Conservation (phyloP, 2,113 vertebrate genomes). For the Phaethornis superciliosus region DNA sequence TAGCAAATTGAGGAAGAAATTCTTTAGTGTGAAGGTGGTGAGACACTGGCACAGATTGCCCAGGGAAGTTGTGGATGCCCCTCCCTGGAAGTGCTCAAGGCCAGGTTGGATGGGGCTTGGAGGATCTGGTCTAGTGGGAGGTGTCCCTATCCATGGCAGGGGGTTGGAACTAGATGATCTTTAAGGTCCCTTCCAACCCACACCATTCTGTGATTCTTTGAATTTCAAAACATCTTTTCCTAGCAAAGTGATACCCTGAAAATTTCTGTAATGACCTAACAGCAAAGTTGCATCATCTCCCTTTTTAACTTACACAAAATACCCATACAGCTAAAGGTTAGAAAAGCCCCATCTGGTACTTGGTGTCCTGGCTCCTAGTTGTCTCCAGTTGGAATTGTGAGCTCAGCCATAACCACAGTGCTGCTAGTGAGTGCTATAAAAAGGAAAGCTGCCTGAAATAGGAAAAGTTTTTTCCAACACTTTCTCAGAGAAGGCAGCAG, state of each 20-base stretch:
- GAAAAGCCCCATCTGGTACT: not conserved
- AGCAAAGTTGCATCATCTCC: not conserved
- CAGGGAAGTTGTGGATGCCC: too few relatives aligned
- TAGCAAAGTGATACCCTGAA: not conserved
- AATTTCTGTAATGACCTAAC: not conserved
- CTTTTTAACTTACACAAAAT: not conserved
- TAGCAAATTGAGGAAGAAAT: too few relatives aligned
- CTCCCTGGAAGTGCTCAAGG: too few relatives aligned
- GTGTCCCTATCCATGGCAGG: too few relatives aligned
- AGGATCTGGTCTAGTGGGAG: too few relatives aligned
- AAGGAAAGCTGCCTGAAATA: slow-evolving; percentile 32
- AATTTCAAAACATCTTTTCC: not conserved
- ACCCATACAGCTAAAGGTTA: not conserved
- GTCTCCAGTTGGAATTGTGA: not conserved
- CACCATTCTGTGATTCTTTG: not conserved
- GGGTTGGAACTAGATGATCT: too few relatives aligned
- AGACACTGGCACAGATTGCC: too few relatives aligned
- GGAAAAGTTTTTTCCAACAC: not conserved
- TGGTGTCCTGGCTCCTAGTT: not conserved
- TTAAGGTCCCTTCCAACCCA: too few relatives aligned
- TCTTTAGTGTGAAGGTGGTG: too few relatives aligned
- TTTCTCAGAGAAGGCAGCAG: slow-evolving; percentile 8
- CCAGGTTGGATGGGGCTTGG: too few relatives aligned
- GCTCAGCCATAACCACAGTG: not conserved
- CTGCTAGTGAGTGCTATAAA: slow-evolving; percentile 12